Conservation (phyloP, 1,140 invertebrate species). For the Artemia franciscana region DNA sequence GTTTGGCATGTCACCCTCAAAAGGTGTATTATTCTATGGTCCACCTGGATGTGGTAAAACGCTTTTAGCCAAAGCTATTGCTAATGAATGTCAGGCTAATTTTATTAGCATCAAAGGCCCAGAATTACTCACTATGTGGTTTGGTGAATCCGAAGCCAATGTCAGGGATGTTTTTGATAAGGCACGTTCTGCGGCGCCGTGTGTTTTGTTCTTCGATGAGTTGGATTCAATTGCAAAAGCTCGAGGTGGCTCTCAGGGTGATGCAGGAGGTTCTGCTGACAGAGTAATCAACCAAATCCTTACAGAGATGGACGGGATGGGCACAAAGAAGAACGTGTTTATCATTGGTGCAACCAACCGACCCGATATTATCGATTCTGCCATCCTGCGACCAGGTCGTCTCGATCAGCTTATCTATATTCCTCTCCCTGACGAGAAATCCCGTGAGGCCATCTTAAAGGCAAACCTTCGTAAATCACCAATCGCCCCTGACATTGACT, state of each 20-base stretch:
- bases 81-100: conserved; percentile 98
- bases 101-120: conserved; percentile 99
- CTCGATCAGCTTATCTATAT: conserved; percentile 99
- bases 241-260: conserved; percentile 83
- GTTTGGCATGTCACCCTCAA: conserved; percentile 98
- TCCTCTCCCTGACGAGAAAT: conserved; percentile 95
- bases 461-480: conserved; percentile 93
- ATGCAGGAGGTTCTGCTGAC: conserved; percentile 95
- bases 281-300: conserved; percentile 98
- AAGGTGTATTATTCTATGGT: conserved; percentile 95
- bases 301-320: conserved; percentile 99
- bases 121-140: conserved; percentile 99
- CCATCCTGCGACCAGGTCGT: conserved; percentile 90
- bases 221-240: conserved; percentile 98
- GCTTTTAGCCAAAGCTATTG: conserved; percentile 92
- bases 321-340: conserved; percentile 98
- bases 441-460: conserved; percentile 78
- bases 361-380: conserved; percentile 91
- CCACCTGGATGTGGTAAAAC: conserved; percentile 97
- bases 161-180: conserved; percentile 99
- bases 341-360: conserved; percentile 89
- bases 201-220: conserved; percentile 98
- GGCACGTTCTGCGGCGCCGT: conserved; percentile 95
- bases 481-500: conserved; percentile 79
- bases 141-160: conserved; percentile 98